Evolutionary conservation across 2,113 vertebrate genomes (phyloP).

Genomic region (Catharus fuscescens): DNA sequence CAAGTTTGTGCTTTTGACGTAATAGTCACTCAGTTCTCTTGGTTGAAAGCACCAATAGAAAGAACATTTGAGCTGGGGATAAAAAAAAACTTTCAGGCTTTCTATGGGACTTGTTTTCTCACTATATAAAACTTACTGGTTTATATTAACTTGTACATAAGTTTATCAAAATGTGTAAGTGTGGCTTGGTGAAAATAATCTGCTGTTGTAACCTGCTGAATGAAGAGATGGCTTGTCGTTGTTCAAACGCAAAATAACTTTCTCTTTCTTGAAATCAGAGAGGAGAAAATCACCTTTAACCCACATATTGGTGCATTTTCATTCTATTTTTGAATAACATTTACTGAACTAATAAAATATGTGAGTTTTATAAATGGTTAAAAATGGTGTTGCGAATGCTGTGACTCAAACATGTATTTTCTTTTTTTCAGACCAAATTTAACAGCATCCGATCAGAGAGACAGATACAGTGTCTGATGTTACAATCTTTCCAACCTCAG

Average conservation of each 20-base stretch:
- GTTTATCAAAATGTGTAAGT: neutral
- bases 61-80: neutral
- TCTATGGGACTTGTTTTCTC: neutral
- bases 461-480: neutral
- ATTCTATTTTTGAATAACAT: neutral
- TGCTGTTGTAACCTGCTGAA: neutral
- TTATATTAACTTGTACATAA: neutral
- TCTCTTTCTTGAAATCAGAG: neutral
- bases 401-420: neutral
- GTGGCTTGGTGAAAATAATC: neutral
- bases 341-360: neutral
- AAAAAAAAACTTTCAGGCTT: neutral
- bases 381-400: neutral
- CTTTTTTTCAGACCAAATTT: neutral
- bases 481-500: slow-evolving; percentile 47
- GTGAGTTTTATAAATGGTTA: neutral
- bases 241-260: neutral
- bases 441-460: slow-evolving; percentile 20
- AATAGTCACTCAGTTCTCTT: neutral
- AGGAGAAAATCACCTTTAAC: neutral
- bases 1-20: neutral
- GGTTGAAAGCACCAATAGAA: neutral
- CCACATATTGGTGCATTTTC: neutral
- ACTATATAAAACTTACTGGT: neutral
- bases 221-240: neutral